A percentile compares a stretch with the other conserved stretches of the same genome.
phyloP scores from a whole-genome alignment of 2,888 invertebrate species.

The Watsonalla cultraria region DNA sequence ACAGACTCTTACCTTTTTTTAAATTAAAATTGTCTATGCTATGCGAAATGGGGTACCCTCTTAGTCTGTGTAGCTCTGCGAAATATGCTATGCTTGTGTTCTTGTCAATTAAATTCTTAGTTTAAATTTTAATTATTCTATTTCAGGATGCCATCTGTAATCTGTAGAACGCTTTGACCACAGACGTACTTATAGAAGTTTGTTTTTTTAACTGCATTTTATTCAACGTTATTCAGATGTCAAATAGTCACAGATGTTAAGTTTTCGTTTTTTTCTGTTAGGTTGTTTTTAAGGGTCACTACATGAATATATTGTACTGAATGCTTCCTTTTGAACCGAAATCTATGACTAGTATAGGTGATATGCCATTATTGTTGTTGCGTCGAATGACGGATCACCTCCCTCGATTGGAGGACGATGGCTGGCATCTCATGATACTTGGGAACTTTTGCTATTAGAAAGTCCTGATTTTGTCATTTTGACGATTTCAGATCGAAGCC shows the following conservation, averaged over 20 bases:
- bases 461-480: no score
- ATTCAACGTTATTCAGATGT: conserved; percentile 34
- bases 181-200: conserved; percentile 26
- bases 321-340: no score
- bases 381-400: no score
- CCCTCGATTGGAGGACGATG: no score
- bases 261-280: conserved; percentile 17
- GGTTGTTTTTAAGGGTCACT: conserved; percentile 2
- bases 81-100: conserved; percentile 4
- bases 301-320: not conserved
- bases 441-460: no score
- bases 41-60: conserved; percentile 29
- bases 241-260: conserved; percentile 6
- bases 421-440: no score
- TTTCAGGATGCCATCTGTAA: conserved; percentile 47
- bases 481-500: no score
- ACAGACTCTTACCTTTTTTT: not conserved
- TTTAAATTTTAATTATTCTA: conserved; percentile 17
- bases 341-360: no score
- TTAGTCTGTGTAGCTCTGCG: conserved; percentile 9
- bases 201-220: conserved; percentile 56
- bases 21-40: not conserved
- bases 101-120: conserved; percentile 7
- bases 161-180: conserved; percentile 18
- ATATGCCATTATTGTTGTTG: no score